Base-by-base conservation (phyloP, 1,140 invertebrate species). In the Phortica variegata region DNA sequence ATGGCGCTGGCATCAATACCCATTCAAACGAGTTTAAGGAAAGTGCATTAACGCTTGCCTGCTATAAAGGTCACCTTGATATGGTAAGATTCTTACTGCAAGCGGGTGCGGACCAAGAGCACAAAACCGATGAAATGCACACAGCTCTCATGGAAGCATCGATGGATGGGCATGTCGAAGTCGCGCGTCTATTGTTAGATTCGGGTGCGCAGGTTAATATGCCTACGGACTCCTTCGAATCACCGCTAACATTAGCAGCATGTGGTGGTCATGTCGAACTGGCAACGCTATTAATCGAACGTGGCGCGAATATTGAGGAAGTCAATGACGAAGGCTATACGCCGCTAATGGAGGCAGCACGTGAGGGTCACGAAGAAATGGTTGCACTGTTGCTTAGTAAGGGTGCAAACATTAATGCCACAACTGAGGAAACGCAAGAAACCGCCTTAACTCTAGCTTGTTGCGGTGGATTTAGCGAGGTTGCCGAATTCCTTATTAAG, bases 251-350 rank as follows among this genome's bases (percentile, higher is more conserved):
- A 2, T 79, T 99, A 48, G 96, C 96, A 43, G 95, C 97, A 9
- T 98, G 97, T 79, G 96, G 97, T 49, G 97, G 97, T 18, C 97
- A 99, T 77, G 93, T 97, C 21, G 95, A 98, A 75, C 79, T 99
- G 49, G 97, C 96, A 1, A 89, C 92, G 81, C 79, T 99, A 43
- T 79, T 99, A 23, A 88, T 99, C 48, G 95, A 98, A 74, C 82
- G 95, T 47, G 96, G 95, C 49, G 97, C 97, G 15, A 97, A 99
- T 76, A 95, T 99, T 57, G 97, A 99, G 78, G 97, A 99, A 80
- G 95, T 92, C 19, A 99, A 99, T 78, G 96, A 99, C 77, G 97
- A 99, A 80, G 95, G 96, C n/a, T 98, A 98, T 77, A 98, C 96
- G 6, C 95, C 96, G n/a, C 79, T 99, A 31, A 97, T 96, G 93